Evolutionary conservation across 1,140 invertebrate genomes (phyloP).

Genomic region (Lithobius niger): DNA sequence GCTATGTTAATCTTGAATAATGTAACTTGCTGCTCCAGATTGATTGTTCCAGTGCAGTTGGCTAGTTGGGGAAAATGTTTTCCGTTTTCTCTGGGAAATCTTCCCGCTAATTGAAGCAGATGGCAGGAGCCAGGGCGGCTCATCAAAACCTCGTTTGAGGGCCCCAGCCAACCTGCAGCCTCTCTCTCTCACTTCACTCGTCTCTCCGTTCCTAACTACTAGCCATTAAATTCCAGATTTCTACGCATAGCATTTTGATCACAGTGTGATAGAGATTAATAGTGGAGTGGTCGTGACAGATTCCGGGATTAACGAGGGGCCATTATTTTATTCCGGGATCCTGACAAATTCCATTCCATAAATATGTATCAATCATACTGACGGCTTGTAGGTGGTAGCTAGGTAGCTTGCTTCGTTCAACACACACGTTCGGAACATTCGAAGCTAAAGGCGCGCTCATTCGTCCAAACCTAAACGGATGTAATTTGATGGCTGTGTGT

Average conservation of each 20-base stretch:
- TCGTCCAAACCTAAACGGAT: too few species aligned
- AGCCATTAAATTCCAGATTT: conserved; percentile 6
- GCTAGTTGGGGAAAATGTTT: conserved; percentile 1
- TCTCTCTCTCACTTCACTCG: too few species aligned
- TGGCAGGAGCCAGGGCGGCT: conserved; percentile 5
- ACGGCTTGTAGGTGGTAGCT: too few species aligned
- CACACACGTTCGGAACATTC: too few species aligned
- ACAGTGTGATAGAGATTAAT: conserved; percentile 6
- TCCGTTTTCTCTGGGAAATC: neutral
- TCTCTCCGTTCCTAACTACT: conserved; percentile 5
- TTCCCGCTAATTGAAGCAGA: conserved; percentile 7
- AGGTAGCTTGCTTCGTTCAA: too few species aligned
- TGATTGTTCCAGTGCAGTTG: neutral
- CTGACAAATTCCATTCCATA: conserved; percentile 1
- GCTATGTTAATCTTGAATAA: conserved; percentile 9
- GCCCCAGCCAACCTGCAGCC: neutral
- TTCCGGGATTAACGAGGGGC: conserved; percentile 8
- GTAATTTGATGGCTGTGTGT: too few species aligned
- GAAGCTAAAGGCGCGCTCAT: too few species aligned
- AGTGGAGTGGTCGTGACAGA: conserved; percentile 3
- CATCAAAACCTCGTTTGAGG: conserved; percentile 9
- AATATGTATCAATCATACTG: conserved; percentile 4
- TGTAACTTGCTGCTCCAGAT: neutral
- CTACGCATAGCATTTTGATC: conserved; percentile 8
- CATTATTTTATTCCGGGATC: conserved; percentile 6